Evolutionary conservation across 2,888 invertebrate species (phyloP), one percentile per base, ranked within the genome.

Genomic region (Coenonympha arcania): DNA sequence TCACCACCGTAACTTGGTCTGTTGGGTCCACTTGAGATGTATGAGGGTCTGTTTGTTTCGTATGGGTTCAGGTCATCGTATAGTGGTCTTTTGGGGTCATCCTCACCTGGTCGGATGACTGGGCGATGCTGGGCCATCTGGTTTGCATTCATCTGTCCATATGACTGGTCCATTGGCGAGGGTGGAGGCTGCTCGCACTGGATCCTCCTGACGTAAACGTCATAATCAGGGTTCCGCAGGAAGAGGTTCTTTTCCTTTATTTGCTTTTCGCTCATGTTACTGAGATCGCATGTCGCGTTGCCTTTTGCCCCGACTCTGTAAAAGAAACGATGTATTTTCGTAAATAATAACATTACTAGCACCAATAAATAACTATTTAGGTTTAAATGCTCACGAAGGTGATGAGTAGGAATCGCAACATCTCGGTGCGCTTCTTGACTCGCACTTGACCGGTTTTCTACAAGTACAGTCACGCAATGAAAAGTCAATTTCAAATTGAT

Each of bases 271-370:
- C 68, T 67, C 2, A 70, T 37, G 6, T 71, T 79, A 48, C 85
- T 77, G 0, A 86, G 68, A 45, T 85, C 71, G 49, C 86, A 86
- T 0, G 85, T 84, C 0, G 85, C 82, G 49, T 86, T 86, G 48
- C 86, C 86, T 72, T 85, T 85, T 1, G 86, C 86, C 0, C 86
- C 86, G 2, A 86, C 83, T 0, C 86, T 86, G 72, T 15, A 54
- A 52, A 37, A 24, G 2, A 9, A 30, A 33, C 3, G 13, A 26
- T 6, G 6, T 6, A 19, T 11, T 19, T 8, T 18, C 4, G 19
- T 26, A 13, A 15, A 16, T 34, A 2, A 34, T 8, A 43, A 31
- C 11, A 20, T 15, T 31, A 22, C 8, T 31, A 6, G 6, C n/a
- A n/a, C n/a, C n/a, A n/a, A n/a, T n/a, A n/a, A n/a, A n/a, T n/a